Conservation (phyloP, 2,797 vertebrate genomes). For the Tadarida brasiliensis region DNA sequence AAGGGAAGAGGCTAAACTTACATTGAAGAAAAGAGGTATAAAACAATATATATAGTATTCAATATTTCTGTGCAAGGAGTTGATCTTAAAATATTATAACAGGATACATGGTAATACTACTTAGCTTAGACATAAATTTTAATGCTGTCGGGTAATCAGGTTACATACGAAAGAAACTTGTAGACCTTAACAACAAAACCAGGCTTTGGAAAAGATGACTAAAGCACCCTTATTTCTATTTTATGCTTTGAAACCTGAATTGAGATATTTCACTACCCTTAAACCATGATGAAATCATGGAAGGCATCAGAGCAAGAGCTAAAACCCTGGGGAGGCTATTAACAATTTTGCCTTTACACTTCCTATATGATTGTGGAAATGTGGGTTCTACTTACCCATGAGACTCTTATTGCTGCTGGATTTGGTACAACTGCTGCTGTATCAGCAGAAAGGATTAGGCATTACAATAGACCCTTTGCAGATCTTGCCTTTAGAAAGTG, state of each 20-base stretch:
- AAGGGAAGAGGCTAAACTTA: neutral
- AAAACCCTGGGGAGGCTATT: conserved; percentile 58
- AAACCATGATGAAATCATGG: conserved; percentile 63
- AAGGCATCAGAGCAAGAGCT: conserved; percentile 39
- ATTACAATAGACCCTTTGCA: neutral
- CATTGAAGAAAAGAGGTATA: neutral
- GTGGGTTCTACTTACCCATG: neutral
- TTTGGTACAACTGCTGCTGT: conserved; percentile 43
- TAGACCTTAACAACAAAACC: conserved; percentile 49
- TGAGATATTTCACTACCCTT: conserved; percentile 61
- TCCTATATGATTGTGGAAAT: conserved; percentile 49
- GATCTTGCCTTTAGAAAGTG: conserved; percentile 48
- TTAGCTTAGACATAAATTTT: conserved; percentile 41
- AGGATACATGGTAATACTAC: neutral
- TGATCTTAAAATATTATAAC: conserved; percentile 30
- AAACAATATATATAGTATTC: neutral
- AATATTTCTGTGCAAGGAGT: neutral
- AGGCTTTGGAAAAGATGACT: conserved; percentile 48
- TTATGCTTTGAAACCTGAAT: conserved; percentile 57
- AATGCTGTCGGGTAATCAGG: conserved; percentile 4
- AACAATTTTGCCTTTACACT: conserved; percentile 68
- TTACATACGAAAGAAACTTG: conserved; percentile 35
- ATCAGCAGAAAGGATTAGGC: conserved; percentile 32
- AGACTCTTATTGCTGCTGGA: conserved; percentile 33
- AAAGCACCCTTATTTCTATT: conserved; percentile 55